phyloP scores from a whole-genome alignment of 35 echinoderm and acorn worm genomes.

The Ophiothrix spiculata region DNA sequence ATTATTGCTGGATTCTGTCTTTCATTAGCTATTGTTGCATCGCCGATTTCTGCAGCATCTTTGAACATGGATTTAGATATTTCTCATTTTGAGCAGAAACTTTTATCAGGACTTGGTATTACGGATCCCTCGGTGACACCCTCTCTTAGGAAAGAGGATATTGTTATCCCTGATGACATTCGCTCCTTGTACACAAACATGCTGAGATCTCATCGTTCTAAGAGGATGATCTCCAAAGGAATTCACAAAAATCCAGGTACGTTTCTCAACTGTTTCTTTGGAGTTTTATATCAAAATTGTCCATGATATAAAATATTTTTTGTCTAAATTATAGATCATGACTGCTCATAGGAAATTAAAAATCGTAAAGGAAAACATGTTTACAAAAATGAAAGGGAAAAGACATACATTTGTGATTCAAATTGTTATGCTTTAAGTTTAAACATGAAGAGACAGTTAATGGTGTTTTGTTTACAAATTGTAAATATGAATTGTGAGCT shows the following conservation, averaged over 20 bases:
- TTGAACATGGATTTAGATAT: background rate
- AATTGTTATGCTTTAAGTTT: too few relatives aligned
- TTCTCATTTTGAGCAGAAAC: conserved; percentile 43
- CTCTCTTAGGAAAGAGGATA: conserved; percentile 35
- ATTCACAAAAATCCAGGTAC: conserved; percentile 88
- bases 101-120: conserved; percentile 25
- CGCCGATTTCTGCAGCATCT: background rate
- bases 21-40: background rate
- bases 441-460: too few relatives aligned
- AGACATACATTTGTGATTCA: too few relatives aligned
- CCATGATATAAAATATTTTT: too few relatives aligned
- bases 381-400: too few relatives aligned
- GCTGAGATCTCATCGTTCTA: conserved; percentile 51
- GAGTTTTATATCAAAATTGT: too few relatives aligned
- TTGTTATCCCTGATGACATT: conserved; percentile 71
- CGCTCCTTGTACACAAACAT: conserved; percentile 53
- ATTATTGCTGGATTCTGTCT: background rate
- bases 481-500: too few relatives aligned
- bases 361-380: too few relatives aligned
- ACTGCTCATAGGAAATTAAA: too few relatives aligned
- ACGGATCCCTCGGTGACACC: conserved; percentile 38
- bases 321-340: too few relatives aligned
- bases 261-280: too few relatives aligned
- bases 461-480: too few relatives aligned
- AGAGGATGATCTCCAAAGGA: conserved; percentile 56